Base-by-base conservation (phyloP, 2,888 invertebrate species). In the Spodoptera picta region DNA sequence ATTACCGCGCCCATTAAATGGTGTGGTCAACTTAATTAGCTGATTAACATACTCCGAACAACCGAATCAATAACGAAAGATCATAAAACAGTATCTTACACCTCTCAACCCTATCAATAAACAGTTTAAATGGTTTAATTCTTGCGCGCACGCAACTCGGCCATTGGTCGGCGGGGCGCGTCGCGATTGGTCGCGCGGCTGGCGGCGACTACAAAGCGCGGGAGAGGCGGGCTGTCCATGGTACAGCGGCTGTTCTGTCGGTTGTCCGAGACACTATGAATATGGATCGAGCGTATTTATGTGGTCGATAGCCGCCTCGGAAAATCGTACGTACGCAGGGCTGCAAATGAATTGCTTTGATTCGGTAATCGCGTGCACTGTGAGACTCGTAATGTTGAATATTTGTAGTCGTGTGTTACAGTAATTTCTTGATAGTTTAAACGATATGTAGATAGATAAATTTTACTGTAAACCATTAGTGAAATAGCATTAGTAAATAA, bases 221-320 rank as follows among this genome's bases (percentile, higher is more conserved):
- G 75, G 85, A 89, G 91, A 92, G 92, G 92, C 92, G 93, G 89
- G 83, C 79, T 86, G 83, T 85, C 83, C 82, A 86, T 83, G 87
- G 65, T 79, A 66, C 79, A 79, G 79, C 69, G 81, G 81, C 79
- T 79, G 79, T 57, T 86, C 89, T 91, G 92, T 90, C 92, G 92
- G 86, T 85, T 88, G 89, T 88, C 89, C 84, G 75, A 77, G 85
- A 75, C 84, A 77, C 81, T 90, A 91, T 92, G 92, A 92, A 91
- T 93, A 93, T 92, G 90, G 87, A 92, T 88, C 79, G 78, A 73
- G 69, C 59, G 73, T 75, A 70, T 72, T 83, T 79, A 82, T 80
- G 76, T 76, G 68, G 68, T 62, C 63, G 59, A 61, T 69, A 69
- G 60, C 54, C 44, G 73, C 57, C 55, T 64, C 58, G 67, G 66